Evolutionary conservation across 2,113 vertebrate genomes (phyloP), one percentile per base, ranked within the genome.

Genomic region (Actinemys pallida): DNA sequence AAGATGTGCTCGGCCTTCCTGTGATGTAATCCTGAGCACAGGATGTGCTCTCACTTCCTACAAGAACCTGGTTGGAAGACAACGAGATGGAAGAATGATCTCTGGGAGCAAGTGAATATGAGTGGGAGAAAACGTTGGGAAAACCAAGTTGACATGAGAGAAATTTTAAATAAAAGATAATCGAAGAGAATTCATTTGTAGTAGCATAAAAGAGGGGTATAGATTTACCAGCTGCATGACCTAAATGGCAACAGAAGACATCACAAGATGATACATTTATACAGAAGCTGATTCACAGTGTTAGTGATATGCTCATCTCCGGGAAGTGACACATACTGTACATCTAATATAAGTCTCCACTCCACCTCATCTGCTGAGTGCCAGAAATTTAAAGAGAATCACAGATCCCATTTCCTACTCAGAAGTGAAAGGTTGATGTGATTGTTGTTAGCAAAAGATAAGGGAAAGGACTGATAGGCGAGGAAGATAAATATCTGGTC

Each of bases 401-500:
- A 78, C 1, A 91, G 84, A 93, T 65, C 82, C 45, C 42, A 81
- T 62, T 85, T 95, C 19, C 56, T 95, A 59, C 29, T 88, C 7
- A 92, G 94, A 97, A 87, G 42, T 22, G 53, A 53, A 84, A 27
- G 20, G 50, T 8, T 81, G 90, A 56, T 81, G 50, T 17, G 25
- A 89, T 59, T 88, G 89, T 0, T 39, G 56, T 3, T 47, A 86
- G 82, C 50, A 95, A 82, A 62, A 75, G 16, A 47, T 24, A 79
- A 97, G 13, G n/a, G 62, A 75, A 96, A 86, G 80, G 84, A 95
- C 0, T 90, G 81, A 91, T 27, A 57, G 3, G 5, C 95, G 90
- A 94, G n/a, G 81, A 94, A 47, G 90, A 92, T 25, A 93, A 92
- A 94, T 91, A 53, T 86, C n/a, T 85, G 80, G 84, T 20, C 22